These are phyloP conservation scores for Ailurus styani DNA, from an alignment of 2,113 vertebrate species.

Conservation along the genomic window DNA sequence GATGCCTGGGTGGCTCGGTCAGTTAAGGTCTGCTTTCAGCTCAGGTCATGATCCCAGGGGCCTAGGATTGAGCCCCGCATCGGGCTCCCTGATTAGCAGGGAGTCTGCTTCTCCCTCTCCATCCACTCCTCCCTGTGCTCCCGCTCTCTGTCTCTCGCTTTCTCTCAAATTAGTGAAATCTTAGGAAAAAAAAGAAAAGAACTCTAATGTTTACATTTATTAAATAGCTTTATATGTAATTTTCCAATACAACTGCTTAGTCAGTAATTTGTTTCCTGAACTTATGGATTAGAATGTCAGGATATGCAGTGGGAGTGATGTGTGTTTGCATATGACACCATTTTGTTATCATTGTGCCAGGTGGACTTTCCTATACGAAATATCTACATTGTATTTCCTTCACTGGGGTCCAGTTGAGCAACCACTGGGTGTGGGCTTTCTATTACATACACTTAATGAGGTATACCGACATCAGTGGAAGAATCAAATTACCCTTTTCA, in stretches of 20 bases:
- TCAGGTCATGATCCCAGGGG: neutral
- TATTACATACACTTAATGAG: neutral
- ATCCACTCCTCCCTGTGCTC: neutral
- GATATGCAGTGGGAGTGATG: neutral
- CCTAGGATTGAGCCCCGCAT: neutral
- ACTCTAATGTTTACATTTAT: neutral
- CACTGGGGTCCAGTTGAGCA: neutral
- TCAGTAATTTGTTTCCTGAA: neutral
- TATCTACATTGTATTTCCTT: neutral
- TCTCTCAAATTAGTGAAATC: neutral
- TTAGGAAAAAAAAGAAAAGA: neutral
- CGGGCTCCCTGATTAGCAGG: neutral
- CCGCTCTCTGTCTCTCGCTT: neutral
- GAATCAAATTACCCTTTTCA: neutral
- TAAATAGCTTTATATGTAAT: neutral
- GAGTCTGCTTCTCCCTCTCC: neutral
- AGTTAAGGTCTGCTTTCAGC: neutral
- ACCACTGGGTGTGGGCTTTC: neutral
- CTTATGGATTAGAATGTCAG: neutral
- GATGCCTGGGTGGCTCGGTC: neutral
- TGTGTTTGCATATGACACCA: neutral
- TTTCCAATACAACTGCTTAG: neutral
- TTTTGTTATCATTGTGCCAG: neutral
- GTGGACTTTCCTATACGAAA: neutral
- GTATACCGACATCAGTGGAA: neutral